Conservation (phyloP, 2,113 vertebrate species). For the Machaerirhynchus nigripectus region DNA sequence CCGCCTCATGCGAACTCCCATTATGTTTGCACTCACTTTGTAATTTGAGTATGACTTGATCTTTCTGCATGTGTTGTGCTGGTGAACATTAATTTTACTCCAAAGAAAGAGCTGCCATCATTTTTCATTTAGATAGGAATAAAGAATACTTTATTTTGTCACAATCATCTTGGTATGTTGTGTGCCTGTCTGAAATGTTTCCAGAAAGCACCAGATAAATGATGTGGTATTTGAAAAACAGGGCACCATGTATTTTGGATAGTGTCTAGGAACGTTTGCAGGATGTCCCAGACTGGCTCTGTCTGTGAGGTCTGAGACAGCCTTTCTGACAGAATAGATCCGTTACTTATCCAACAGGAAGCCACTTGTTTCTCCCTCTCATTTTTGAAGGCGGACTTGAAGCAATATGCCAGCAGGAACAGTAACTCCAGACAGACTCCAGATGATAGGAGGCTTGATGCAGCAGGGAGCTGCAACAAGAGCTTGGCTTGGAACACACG, state of each 20-base stretch:
- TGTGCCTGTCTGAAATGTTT: constrained; percentile 35
- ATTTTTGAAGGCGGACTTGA: background rate
- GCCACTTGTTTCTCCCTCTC: constrained; percentile 1
- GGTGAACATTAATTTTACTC: constrained; percentile 6
- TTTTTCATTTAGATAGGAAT: constrained; percentile 46
- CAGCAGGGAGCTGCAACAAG: background rate
- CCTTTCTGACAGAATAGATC: constrained; percentile 14
- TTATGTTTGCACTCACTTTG: background rate
- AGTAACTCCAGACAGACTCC: background rate
- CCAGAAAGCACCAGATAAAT: constrained; percentile 55
- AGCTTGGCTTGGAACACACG: background rate
- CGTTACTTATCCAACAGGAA: constrained; percentile 13
- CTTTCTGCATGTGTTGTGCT: background rate
- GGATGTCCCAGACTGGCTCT: constrained; percentile 18
- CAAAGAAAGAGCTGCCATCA: background rate
- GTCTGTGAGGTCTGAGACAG: constrained; percentile 40
- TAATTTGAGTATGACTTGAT: constrained; percentile 13
- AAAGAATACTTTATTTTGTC: constrained; percentile 29
- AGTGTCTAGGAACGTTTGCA: constrained; percentile 40
- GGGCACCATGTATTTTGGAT: constrained; percentile 49
- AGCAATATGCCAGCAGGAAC: background rate
- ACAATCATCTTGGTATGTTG: constrained; percentile 13
- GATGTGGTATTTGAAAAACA: constrained; percentile 52
- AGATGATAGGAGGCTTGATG: background rate
- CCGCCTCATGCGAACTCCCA: background rate